Conservation (phyloP, 2,113 vertebrate species). For the Leptocoma aspasia region DNA sequence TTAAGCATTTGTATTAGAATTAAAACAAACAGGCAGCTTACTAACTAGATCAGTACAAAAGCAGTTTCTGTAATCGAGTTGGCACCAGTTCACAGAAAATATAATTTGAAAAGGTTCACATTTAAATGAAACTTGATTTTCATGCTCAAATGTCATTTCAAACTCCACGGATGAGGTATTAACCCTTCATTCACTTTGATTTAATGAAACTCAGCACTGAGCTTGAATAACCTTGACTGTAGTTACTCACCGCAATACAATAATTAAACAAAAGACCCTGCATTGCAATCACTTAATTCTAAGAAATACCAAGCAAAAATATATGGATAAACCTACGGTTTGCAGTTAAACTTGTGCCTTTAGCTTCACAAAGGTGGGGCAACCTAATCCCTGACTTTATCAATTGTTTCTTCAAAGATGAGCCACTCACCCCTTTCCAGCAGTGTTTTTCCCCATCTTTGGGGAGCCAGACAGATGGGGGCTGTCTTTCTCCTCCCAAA, state of each 20-base stretch:
- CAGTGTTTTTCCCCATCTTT: not conserved
- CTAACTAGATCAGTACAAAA: constrained; percentile 47
- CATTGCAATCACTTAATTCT: not conserved
- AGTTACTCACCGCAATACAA: not conserved
- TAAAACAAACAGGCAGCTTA: constrained; percentile 37
- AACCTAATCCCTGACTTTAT: not conserved
- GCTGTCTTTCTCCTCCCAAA: not conserved
- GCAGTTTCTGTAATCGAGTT: constrained; percentile 32
- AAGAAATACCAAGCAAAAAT: not conserved
- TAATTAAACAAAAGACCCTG: not conserved
- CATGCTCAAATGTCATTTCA: constrained; percentile 25
- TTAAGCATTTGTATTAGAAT: constrained; percentile 37
- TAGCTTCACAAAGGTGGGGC: not conserved
- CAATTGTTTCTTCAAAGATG: not conserved
- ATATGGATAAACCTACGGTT: not conserved
- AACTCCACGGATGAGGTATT: constrained; percentile 8
- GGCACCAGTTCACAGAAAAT: constrained; percentile 48
- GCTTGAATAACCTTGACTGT: not conserved
- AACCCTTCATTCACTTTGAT: not conserved
- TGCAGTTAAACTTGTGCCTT: not conserved
- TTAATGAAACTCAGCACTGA: not conserved
- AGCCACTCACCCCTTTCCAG: not conserved
- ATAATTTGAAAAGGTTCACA: constrained; percentile 52
- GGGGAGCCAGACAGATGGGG: not conserved
- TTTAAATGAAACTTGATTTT: constrained; percentile 44